Conservation (phyloP, 2,888 invertebrate genomes). For the Drosophila demipolita region DNA sequence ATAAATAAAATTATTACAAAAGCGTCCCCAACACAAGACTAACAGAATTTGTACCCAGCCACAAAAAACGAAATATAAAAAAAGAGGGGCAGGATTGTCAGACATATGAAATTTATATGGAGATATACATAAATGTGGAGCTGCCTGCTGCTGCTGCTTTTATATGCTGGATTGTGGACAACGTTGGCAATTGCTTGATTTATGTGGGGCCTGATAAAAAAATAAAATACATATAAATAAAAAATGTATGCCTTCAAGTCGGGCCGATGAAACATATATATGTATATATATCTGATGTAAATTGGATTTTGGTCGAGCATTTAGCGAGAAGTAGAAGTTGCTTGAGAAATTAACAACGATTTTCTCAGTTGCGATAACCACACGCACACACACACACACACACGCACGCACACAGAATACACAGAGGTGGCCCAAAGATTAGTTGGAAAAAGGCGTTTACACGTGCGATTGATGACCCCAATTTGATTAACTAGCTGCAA, state of each 20-base stretch:
- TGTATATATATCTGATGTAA: constrained; percentile 13
- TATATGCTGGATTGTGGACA: constrained; percentile 6
- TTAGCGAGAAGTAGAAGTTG: constrained; percentile 39
- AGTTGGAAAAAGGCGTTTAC: constrained; percentile 72
- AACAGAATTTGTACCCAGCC: constrained; percentile 12
- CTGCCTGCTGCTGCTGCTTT: background rate
- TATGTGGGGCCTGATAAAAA: constrained; percentile 68
- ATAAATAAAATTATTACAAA: constrained; percentile 79
- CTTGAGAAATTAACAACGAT: constrained; percentile 30
- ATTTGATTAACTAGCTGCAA: constrained; percentile 59
- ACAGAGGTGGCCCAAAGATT: constrained; percentile 41
- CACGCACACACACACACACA: constrained; percentile 7
- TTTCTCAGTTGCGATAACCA: constrained; percentile 42
- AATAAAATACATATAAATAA: constrained; percentile 26
- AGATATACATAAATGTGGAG: constrained; percentile 34
- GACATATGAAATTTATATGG: constrained; percentile 33
- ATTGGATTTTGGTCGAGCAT: constrained; percentile 44
- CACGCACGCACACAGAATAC: constrained; percentile 5
- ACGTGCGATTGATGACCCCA: constrained; percentile 70
- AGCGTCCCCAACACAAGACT: constrained; percentile 37
- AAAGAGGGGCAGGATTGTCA: constrained; percentile 21
- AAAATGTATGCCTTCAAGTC: constrained; percentile 4
- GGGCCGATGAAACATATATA: background rate
- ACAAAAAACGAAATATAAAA: constrained; percentile 20
- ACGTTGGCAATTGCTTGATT: constrained; percentile 73